These are phyloP conservation scores for Plutomurus gul DNA, from an alignment of 1,140 invertebrate species.

Conservation along the genomic window DNA sequence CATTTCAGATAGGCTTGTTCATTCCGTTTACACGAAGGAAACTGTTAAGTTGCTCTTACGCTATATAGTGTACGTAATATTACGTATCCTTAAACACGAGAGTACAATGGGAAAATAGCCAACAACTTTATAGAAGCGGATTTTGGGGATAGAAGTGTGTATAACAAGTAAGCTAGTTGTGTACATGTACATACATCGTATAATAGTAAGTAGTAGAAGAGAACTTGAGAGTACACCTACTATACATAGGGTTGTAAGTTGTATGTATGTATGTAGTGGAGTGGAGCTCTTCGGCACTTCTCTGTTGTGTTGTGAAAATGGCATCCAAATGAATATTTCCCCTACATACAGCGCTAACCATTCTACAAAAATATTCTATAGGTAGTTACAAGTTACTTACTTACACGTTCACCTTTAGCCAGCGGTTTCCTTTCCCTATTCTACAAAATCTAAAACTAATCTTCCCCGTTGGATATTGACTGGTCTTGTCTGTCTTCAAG, in stretches of 20 bases:
- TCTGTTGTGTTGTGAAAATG: constrained; percentile 3
- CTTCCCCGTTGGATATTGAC: constrained; percentile 2
- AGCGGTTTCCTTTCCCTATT: constrained; percentile 26
- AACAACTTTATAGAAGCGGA: too few species aligned
- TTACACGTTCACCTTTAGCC: not conserved
- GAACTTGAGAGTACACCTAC: too few species aligned
- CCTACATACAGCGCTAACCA: not conserved
- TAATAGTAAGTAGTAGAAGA: not conserved
- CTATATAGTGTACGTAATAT: not conserved
- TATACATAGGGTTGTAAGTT: not conserved
- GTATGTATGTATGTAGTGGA: not conserved
- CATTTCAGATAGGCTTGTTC: not conserved
- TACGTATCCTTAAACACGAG: not conserved
- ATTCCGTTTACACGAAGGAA: not conserved
- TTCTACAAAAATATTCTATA: not conserved
- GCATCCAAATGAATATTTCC: constrained; percentile 17
- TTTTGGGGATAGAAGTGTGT: not conserved
- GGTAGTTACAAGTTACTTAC: not conserved
- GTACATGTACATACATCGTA: not conserved
- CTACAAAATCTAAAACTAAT: constrained; percentile 19
- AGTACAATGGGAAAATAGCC: not conserved
- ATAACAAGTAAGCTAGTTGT: not conserved
- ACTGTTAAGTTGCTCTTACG: not conserved
- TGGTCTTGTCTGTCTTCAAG: not conserved
- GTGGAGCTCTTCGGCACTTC: too few species aligned